phyloP scores from a whole-genome alignment of 2,888 invertebrate species.

The Pegoplata infirma region DNA sequence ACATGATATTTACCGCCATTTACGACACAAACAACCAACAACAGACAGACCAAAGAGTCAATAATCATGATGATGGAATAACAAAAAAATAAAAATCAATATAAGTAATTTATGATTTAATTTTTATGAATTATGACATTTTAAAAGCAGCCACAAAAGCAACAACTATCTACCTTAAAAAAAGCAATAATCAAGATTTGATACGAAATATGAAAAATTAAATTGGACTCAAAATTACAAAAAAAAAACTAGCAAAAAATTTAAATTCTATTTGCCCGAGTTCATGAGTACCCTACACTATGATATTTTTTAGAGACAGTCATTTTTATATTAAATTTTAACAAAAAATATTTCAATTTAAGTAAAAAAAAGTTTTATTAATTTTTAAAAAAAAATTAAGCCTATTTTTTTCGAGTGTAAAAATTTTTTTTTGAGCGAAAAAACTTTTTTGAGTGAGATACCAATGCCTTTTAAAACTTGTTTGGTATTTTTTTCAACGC shows the following conservation, averaged over 20 bases:
- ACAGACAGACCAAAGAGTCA: conserved; percentile 18
- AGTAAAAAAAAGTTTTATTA: too few species aligned
- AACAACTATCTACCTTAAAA: conserved; percentile 58
- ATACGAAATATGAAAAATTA: not conserved
- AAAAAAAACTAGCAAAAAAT: not conserved
- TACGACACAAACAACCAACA: conserved; percentile 61
- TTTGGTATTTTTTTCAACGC: too few species aligned
- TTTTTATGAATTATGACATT: conserved; percentile 77
- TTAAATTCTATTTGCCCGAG: too few species aligned
- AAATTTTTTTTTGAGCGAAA: too few species aligned
- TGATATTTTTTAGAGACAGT: too few species aligned
- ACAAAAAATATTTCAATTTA: too few species aligned
- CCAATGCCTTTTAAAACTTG: too few species aligned
- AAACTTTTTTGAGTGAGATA: too few species aligned
- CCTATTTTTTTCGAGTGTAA: too few species aligned
- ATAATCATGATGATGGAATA: conserved; percentile 40
- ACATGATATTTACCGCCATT: conserved; percentile 65
- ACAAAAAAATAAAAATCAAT: conserved; percentile 53
- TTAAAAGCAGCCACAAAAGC: conserved; percentile 57
- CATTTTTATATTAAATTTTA: too few species aligned
- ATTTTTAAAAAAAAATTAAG: too few species aligned
- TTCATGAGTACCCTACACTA: too few species aligned
- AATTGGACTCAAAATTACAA: not conserved
- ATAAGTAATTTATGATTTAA: conserved; percentile 75
- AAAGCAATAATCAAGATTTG: conserved; percentile 56